Conservation (phyloP, 2,888 invertebrate species). For the Troglohyphantes excavatus region DNA sequence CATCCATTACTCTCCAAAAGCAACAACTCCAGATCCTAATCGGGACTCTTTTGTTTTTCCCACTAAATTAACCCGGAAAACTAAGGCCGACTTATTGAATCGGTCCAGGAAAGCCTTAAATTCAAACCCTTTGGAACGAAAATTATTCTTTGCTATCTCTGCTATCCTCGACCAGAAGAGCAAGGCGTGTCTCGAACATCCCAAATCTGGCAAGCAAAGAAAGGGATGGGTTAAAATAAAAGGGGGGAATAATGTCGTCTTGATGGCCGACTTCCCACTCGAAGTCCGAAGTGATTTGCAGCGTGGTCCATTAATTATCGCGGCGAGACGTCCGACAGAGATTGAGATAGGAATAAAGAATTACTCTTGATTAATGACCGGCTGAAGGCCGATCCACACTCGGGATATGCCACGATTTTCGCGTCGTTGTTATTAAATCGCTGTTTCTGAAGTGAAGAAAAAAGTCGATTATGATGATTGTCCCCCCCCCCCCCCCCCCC, state of each 20-base stretch:
- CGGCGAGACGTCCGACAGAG: constrained; percentile 39
- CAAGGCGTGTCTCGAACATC: constrained; percentile 34
- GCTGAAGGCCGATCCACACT: constrained; percentile 43
- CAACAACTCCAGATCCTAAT: background rate
- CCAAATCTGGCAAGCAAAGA: no score
- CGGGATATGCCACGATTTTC: background rate
- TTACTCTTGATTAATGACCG: constrained; percentile 64
- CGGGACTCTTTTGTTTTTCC: background rate
- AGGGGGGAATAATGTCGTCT: constrained; percentile 38
- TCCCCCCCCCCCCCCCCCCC: no score
- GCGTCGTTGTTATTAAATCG: no score
- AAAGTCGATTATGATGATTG: no score
- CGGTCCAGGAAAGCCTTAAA: background rate
- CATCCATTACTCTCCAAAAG: background rate
- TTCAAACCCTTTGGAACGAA: no score
- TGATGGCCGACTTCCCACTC: constrained; percentile 43
- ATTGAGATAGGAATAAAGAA: constrained; percentile 68
- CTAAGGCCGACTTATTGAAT: background rate
- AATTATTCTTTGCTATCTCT: background rate
- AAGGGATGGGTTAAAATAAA: no score
- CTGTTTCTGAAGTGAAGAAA: no score
- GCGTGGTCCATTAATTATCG: constrained; percentile 58
- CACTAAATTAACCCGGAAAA: background rate
- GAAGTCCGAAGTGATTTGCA: constrained; percentile 49
- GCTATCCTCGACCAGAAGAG: background rate